Evolutionary conservation across 2,888 invertebrate species (phyloP).

Genomic region (Lagria hirta): DNA sequence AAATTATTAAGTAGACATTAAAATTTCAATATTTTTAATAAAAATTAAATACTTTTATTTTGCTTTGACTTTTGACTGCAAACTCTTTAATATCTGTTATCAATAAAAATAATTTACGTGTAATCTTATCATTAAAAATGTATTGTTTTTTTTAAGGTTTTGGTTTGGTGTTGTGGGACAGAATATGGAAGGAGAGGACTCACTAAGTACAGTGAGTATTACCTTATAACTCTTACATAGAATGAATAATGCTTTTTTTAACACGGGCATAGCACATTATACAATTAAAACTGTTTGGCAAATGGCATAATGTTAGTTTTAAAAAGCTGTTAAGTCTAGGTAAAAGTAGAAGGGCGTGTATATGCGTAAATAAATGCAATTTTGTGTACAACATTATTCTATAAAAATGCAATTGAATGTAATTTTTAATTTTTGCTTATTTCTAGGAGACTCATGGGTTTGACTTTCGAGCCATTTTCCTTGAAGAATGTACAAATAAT

Average conservation of each 20-base stretch:
- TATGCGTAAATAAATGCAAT: slow-evolving; percentile 17
- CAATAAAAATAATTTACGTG: slow-evolving; percentile 1
- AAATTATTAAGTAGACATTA: slow-evolving; percentile 16
- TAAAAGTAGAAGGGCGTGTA: slow-evolving; percentile 12
- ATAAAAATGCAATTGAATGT: slow-evolving; percentile 13
- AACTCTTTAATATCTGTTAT: slow-evolving; percentile 7
- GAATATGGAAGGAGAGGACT: slow-evolving; percentile 2
- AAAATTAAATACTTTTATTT: slow-evolving; percentile 13
- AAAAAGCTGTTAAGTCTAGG: slow-evolving; percentile 16
- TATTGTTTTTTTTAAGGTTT: neutral
- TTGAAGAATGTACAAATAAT: slow-evolving; percentile 13
- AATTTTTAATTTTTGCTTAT: slow-evolving; percentile 15
- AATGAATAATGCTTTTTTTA: slow-evolving; percentile 16
- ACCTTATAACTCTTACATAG: slow-evolving; percentile 7
- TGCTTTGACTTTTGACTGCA: slow-evolving; percentile 12
- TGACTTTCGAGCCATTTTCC: slow-evolving; percentile 15
- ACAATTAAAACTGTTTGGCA: slow-evolving; percentile 11
- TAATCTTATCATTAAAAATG: slow-evolving; percentile 1
- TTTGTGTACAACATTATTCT: slow-evolving; percentile 12
- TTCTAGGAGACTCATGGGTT: slow-evolving; percentile 13
- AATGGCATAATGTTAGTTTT: slow-evolving; percentile 7
- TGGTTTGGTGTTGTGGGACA: slow-evolving; percentile 6
- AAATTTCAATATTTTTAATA: slow-evolving; percentile 17
- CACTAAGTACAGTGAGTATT: slow-evolving; percentile 16
- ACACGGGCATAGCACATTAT: slow-evolving; percentile 8